Conservation (phyloP, 2,113 vertebrate species). For the Abramis brama region DNA sequence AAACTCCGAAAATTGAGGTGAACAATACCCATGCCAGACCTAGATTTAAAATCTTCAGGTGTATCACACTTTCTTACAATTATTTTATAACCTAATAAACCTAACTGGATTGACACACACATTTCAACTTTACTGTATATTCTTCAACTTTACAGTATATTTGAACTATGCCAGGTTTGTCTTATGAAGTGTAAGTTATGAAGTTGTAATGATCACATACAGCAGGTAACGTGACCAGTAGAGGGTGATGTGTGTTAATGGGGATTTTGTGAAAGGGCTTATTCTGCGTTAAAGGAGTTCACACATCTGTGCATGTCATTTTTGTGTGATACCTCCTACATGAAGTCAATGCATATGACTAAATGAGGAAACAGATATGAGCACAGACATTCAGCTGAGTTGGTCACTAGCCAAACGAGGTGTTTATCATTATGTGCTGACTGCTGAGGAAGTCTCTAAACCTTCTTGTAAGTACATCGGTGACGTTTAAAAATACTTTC, state of each 20-base stretch:
- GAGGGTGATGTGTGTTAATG: conserved; percentile 18
- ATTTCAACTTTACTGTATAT: not conserved
- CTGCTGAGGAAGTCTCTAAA: not conserved
- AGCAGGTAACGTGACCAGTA: conserved; percentile 1
- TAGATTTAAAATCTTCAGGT: too few relatives aligned
- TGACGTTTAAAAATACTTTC: not conserved
- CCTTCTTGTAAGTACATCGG: not conserved
- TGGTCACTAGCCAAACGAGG: not conserved
- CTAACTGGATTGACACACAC: not conserved
- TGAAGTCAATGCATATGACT: not conserved
- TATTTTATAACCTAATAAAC: not conserved
- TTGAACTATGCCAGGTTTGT: not conserved
- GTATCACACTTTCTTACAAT: not conserved
- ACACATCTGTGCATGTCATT: not conserved
- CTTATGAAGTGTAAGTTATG: not conserved
- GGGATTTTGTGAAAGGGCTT: not conserved
- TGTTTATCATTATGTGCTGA: not conserved
- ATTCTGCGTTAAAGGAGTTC: not conserved
- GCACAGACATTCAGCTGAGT: not conserved
- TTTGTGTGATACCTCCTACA: not conserved
- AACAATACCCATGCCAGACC: too few relatives aligned
- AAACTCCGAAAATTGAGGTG: too few relatives aligned
- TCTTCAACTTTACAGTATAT: not conserved
- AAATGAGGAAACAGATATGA: conserved; percentile 14
- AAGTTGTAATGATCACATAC: not conserved